These are phyloP conservation scores for Dermatemys mawii DNA, from an alignment of 2,113 vertebrate species.

Conservation along the genomic window DNA sequence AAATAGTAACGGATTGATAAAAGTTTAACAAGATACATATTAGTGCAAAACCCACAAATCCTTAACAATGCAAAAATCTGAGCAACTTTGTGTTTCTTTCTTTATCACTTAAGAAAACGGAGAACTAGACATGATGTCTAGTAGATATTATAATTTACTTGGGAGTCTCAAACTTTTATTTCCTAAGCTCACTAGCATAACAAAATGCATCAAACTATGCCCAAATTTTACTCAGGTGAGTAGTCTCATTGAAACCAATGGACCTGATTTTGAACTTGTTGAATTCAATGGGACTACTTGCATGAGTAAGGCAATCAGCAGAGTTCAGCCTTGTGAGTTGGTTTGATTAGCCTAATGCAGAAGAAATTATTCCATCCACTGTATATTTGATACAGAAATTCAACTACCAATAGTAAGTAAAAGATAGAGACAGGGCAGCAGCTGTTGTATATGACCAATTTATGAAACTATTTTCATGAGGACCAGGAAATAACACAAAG, in stretches of 20 bases:
- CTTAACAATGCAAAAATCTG: neutral
- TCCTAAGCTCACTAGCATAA: neutral
- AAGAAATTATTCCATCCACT: neutral
- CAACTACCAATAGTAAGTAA: neutral
- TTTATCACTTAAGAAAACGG: neutral
- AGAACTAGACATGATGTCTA: neutral
- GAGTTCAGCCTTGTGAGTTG: neutral
- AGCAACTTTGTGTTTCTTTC: neutral
- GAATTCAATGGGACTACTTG: neutral
- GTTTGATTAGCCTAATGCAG: neutral
- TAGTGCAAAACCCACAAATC: neutral
- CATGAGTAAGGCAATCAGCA: neutral
- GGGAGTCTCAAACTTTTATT: neutral
- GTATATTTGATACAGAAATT: neutral
- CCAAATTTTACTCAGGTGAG: neutral
- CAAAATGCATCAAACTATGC: neutral
- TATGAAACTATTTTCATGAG: neutral
- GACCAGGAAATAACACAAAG: neutral
- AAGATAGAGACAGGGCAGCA: neutral
- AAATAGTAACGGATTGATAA: neutral
- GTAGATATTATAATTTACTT: neutral
- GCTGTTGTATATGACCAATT: neutral
- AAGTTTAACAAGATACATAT: neutral
- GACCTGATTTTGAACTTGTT: neutral
- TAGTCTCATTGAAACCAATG: neutral